phyloP scores from a whole-genome alignment of 2,113 vertebrate species.

The Seriola rivoliana region DNA sequence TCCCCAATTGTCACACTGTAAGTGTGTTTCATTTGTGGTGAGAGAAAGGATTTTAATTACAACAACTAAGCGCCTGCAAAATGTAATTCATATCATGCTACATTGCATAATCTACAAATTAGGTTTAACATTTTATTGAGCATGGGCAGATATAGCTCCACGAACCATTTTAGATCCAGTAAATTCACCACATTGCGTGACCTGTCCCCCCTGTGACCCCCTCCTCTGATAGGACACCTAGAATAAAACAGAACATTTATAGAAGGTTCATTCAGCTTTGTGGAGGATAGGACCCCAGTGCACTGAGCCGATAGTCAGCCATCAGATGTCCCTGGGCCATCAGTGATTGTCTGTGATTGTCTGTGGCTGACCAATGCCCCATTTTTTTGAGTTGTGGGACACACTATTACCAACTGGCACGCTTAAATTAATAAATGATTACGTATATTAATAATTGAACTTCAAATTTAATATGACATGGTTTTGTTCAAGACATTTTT shows the following conservation, averaged over 20 bases:
- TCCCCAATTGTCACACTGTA: background rate
- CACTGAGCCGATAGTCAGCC: background rate
- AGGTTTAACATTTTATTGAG: slow-evolving; percentile 18
- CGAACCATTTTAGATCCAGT: slow-evolving; percentile 18
- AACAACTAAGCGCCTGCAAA: slow-evolving; percentile 2
- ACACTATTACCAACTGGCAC: background rate
- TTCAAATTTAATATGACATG: slow-evolving; percentile 7
- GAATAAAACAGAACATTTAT: slow-evolving; percentile 20
- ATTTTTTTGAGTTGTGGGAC: background rate
- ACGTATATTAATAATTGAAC: background rate
- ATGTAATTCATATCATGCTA: slow-evolving; percentile 27
- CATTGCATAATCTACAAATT: slow-evolving; percentile 40
- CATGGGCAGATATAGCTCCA: slow-evolving; percentile 5
- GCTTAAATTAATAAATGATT: background rate
- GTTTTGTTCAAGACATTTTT: background rate
- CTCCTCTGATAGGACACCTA: slow-evolving; percentile 2
- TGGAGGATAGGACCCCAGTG: slow-evolving; percentile 2
- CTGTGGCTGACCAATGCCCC: background rate
- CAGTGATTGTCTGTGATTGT: background rate
- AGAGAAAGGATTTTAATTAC: slow-evolving; percentile 31
- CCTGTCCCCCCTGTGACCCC: background rate
- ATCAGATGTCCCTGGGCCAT: background rate
- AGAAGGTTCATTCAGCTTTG: slow-evolving; percentile 2
- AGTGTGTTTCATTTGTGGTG: slow-evolving; percentile 18
- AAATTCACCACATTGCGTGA: slow-evolving; percentile 3